Conservation (phyloP, 2,113 vertebrate genomes). For the Oreochromis spilurus region DNA sequence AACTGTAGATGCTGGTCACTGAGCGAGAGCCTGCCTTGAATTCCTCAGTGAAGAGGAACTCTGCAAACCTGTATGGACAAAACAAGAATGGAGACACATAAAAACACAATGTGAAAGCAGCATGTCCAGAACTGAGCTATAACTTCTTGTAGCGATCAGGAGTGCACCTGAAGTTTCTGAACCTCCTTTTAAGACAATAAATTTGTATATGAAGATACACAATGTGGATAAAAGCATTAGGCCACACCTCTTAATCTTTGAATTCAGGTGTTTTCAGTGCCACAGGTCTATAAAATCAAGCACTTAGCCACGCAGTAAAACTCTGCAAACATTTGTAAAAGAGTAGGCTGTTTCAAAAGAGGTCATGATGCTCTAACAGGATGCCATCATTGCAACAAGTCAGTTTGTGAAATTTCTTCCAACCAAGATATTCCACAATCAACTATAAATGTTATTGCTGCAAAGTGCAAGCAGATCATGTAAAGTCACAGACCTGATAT, state of each 20-base stretch:
- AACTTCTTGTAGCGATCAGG: neutral
- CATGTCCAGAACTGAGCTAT: neutral
- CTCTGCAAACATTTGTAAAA: neutral
- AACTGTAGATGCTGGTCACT: conserved; percentile 80
- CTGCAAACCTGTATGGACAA: conserved; percentile 78
- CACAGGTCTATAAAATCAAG: neutral
- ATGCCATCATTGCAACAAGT: neutral
- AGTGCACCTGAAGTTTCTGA: neutral
- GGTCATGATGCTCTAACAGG: neutral
- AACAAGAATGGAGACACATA: neutral
- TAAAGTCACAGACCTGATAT: neutral
- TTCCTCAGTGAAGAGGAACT: conserved; percentile 87
- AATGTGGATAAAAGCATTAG: neutral
- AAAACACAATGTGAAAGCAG: neutral
- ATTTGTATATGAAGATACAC: neutral
- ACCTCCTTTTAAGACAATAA: neutral
- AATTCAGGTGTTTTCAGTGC: neutral
- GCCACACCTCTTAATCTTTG: neutral
- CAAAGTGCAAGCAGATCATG: neutral
- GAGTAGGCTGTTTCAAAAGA: neutral
- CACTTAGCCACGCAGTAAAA: neutral
- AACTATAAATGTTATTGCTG: neutral
- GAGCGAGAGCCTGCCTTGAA: conserved; percentile 81
- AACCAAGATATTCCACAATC: neutral
- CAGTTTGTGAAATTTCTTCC: neutral